These are phyloP conservation scores for Oscheius sp. DNA, from an alignment of 2,888 invertebrate species.

Conservation along the genomic window DNA sequence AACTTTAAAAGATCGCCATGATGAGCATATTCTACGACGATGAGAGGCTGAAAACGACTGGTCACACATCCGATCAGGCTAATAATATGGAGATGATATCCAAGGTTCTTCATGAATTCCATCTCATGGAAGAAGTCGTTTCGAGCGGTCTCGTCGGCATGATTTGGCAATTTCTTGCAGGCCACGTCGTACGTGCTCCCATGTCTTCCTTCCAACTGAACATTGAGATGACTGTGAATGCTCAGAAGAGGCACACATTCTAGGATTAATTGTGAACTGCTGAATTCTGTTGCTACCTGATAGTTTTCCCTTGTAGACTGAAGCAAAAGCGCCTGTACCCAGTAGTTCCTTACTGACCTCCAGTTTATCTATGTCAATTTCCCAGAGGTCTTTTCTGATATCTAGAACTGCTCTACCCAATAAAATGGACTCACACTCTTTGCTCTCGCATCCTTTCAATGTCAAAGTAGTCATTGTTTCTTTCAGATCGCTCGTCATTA, in stretches of 20 bases:
- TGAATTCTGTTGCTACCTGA: conserved; percentile 40
- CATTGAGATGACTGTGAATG: conserved; percentile 16
- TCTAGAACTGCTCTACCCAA: background rate
- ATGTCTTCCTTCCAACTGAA: conserved; percentile 13
- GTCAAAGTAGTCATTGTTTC: conserved; percentile 1
- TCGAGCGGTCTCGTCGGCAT: conserved; percentile 56
- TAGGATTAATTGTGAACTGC: background rate
- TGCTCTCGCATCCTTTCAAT: background rate
- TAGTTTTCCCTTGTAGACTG: conserved; percentile 61
- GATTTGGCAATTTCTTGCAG: conserved; percentile 60
- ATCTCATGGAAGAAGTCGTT: conserved; percentile 64
- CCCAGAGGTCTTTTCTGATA: conserved; percentile 54
- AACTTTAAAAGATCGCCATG: conserved; percentile 61
- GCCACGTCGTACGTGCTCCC: conserved; percentile 45
- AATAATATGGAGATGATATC: conserved; percentile 61
- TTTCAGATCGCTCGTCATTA: background rate
- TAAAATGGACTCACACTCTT: background rate
- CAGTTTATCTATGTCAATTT: conserved; percentile 53
- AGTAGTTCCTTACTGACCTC: conserved; percentile 52
- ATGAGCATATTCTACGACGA: conserved; percentile 61
- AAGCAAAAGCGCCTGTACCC: conserved; percentile 65
- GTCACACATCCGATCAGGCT: conserved; percentile 65
- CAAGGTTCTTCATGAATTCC: conserved; percentile 65
- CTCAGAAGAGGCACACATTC: conserved; percentile 8
- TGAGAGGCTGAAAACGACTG: conserved; percentile 52